phyloP scores from a whole-genome alignment of 1,140 invertebrate genomes.

The Drosophila pectinifera region DNA sequence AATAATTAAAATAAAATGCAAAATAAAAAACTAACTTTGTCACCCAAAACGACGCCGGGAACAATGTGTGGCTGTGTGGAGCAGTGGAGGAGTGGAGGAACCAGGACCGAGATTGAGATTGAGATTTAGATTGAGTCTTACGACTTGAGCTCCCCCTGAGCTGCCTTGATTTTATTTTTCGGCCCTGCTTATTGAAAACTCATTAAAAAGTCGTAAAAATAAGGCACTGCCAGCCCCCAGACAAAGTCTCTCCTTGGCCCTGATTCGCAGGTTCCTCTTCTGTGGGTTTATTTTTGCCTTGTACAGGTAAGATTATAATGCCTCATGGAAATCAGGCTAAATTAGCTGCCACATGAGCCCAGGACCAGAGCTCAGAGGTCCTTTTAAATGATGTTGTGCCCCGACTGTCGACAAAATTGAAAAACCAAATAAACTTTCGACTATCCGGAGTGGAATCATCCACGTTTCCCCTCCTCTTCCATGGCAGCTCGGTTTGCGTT shows the following conservation, averaged over 20 bases:
- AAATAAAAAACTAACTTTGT: constrained; percentile 69
- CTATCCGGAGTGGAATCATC: not conserved
- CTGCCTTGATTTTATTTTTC: constrained; percentile 25
- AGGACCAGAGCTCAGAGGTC: too few relatives aligned
- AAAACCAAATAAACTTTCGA: not conserved
- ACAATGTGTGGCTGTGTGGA: too few relatives aligned
- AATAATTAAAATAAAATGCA: constrained; percentile 66
- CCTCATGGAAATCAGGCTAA: too few relatives aligned
- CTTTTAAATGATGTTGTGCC: too few relatives aligned
- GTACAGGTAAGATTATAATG: too few relatives aligned
- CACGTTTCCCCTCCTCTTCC: not conserved
- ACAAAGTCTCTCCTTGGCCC: constrained; percentile 17
- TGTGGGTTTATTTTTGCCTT: too few relatives aligned
- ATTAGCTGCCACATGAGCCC: too few relatives aligned
- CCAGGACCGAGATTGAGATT: constrained; percentile 4
- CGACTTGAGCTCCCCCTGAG: constrained; percentile 47
- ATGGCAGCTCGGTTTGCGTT: not conserved
- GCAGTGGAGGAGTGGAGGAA: not conserved
- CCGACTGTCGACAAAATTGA: too few relatives aligned
- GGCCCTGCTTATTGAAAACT: constrained; percentile 73
- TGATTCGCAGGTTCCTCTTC: not conserved
- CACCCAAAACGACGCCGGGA: too few relatives aligned
- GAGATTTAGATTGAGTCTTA: constrained; percentile 28
- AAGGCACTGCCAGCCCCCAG: constrained; percentile 3
- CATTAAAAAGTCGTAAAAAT: constrained; percentile 71